These are phyloP conservation scores for Tenodera sinensis DNA, from an alignment of 2,888 invertebrate species.

Conservation along the genomic window DNA sequence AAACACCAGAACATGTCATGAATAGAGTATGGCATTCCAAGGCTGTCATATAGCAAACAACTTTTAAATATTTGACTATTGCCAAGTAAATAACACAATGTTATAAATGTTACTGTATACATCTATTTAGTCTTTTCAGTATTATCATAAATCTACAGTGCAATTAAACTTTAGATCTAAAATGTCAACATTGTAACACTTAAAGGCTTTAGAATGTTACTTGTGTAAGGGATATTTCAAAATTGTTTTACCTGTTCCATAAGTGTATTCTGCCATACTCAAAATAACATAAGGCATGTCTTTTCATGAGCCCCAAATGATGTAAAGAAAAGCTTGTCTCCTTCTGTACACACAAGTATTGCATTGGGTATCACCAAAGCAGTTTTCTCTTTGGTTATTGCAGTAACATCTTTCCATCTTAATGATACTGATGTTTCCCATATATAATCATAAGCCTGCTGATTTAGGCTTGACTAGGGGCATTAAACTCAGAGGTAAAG, in stretches of 20 bases:
- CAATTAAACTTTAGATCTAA: neutral
- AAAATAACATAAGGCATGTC: constrained; percentile 90
- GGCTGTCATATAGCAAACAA: no score
- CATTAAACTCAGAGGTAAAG: no score
- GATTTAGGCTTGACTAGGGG: no score
- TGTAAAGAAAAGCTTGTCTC: constrained; percentile 88
- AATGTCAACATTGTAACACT: no score
- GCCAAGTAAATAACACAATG: no score
- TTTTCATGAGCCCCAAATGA: constrained; percentile 93
- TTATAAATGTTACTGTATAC: no score
- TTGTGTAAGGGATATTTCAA: neutral
- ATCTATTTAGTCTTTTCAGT: no score
- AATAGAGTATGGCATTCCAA: no score
- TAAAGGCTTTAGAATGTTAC: neutral
- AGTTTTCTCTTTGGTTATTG: constrained; percentile 93
- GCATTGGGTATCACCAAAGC: constrained; percentile 95
- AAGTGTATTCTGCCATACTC: constrained; percentile 94
- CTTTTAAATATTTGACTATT: no score
- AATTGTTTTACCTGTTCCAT: constrained; percentile 65
- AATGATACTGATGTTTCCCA: no score
- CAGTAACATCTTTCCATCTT: constrained; percentile 85
- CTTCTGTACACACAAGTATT: constrained; percentile 76
- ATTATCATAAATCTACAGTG: neutral
- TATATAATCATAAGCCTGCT: no score
- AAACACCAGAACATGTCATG: no score